Evolutionary conservation across 1,140 invertebrate genomes (phyloP).

Genomic region (Drosophila rhopaloa): DNA sequence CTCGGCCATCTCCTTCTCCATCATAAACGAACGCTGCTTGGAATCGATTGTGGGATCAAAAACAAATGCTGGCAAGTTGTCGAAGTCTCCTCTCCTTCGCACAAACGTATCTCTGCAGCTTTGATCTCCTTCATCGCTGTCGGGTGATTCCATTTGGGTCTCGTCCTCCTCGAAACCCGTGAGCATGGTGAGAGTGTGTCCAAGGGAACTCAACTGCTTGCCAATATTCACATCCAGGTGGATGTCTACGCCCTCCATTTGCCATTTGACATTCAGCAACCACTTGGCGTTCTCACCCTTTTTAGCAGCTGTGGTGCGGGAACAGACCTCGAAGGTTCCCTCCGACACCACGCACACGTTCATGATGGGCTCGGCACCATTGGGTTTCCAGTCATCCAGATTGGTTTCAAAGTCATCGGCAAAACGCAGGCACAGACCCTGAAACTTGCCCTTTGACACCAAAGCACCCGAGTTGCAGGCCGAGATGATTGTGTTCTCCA

Average conservation of each 20-base stretch:
- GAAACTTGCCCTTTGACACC: constrained; percentile 92
- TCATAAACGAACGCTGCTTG: constrained; percentile 95
- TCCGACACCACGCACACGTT: constrained; percentile 99
- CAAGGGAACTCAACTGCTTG: constrained; percentile 96
- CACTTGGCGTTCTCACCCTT: constrained; percentile 97
- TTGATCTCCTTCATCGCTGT: constrained; percentile 91
- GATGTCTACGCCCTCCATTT: constrained; percentile 99
- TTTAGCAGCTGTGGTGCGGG: constrained; percentile 93
- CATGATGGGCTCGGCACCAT: constrained; percentile 93
- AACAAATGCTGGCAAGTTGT: constrained; percentile 92
- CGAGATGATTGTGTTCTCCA: constrained; percentile 97
- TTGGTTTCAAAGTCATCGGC: constrained; percentile 98
- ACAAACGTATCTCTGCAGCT: constrained; percentile 85
- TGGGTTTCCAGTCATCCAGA: constrained; percentile 98
- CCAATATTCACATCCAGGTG: constrained; percentile 98
- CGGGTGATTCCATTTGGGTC: constrained; percentile 89
- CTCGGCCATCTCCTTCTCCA: constrained; percentile 99
- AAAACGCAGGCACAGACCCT: constrained; percentile 96
- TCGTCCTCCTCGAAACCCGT: constrained; percentile 95
- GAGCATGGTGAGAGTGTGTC: constrained; percentile 97
- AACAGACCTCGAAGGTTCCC: constrained; percentile 98
- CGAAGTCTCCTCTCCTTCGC: constrained; percentile 85
- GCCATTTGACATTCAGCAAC: constrained; percentile 98
- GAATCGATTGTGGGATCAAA: constrained; percentile 94
- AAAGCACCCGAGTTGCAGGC: constrained; percentile 93